Evolutionary conservation across 1,140 invertebrate species (phyloP).

Genomic region (Bombus waltoni): DNA sequence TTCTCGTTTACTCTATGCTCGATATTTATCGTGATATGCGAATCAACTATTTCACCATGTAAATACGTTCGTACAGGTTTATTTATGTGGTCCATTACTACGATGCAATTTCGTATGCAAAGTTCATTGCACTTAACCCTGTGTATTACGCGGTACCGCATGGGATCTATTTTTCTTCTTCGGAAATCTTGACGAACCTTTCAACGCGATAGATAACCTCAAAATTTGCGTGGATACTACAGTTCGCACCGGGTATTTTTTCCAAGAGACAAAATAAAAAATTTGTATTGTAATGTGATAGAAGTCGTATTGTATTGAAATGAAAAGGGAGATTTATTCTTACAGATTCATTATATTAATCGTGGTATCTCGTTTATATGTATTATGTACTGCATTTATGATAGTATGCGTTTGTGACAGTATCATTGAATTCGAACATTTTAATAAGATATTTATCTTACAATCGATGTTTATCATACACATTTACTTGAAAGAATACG

Average conservation of each 20-base stretch:
- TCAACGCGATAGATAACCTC: conserved; percentile 22
- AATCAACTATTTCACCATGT: neutral
- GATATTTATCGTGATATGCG: neutral
- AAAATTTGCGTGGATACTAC: neutral
- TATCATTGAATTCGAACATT: neutral
- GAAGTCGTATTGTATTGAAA: no score
- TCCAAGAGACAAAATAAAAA: no score
- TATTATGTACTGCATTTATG: neutral
- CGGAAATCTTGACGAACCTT: neutral
- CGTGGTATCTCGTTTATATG: neutral
- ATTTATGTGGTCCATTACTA: conserved; percentile 25
- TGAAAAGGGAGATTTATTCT: neutral
- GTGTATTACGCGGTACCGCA: neutral
- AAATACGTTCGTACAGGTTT: conserved; percentile 19
- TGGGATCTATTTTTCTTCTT: neutral
- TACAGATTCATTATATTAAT: neutral
- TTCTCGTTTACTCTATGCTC: neutral
- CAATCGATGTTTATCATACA: neutral
- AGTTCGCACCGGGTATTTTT: neutral
- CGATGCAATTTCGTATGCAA: conserved; percentile 23
- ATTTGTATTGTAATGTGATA: no score
- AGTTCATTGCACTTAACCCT: conserved; percentile 47
- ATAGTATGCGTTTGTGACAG: neutral
- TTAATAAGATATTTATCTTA: neutral
- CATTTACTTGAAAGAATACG: neutral